These are phyloP conservation scores for Drosophila equinoxialis DNA, from an alignment of 1,140 invertebrate genomes.

Conservation along the genomic window DNA sequence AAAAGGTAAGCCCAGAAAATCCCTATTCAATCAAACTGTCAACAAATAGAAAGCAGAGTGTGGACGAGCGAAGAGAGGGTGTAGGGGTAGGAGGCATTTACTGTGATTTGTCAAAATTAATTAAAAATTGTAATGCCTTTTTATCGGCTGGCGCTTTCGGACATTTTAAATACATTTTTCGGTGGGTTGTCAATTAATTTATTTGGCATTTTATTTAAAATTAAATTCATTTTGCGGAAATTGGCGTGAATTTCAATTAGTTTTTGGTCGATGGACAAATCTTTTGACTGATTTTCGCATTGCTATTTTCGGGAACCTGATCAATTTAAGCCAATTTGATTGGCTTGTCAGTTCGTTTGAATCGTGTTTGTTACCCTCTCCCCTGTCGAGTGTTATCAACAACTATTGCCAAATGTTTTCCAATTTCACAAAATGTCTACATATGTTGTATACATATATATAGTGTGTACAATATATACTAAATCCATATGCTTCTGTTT, in stretches of 20 bases:
- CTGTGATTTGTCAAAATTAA: constrained; percentile 70
- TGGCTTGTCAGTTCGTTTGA: constrained; percentile 54
- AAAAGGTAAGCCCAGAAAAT: constrained; percentile 48
- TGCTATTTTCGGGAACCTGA: constrained; percentile 13
- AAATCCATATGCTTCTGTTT: neutral
- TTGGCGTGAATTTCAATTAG: constrained; percentile 74
- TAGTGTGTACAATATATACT: neutral
- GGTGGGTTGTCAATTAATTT: constrained; percentile 65
- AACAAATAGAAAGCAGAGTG: constrained; percentile 13
- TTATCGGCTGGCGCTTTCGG: neutral
- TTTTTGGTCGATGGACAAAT: constrained; percentile 29
- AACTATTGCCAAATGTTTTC: constrained; percentile 5
- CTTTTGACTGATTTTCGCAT: constrained; percentile 20
- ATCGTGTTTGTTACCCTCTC: constrained; percentile 2
- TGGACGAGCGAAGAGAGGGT: neutral
- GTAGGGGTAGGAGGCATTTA: constrained; percentile 44
- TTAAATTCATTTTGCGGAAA: constrained; percentile 42
- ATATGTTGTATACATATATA: neutral
- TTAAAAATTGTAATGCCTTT: constrained; percentile 78
- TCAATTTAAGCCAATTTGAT: constrained; percentile 74
- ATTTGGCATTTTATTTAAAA: constrained; percentile 72
- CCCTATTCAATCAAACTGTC: constrained; percentile 70
- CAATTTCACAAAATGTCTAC: constrained; percentile 5
- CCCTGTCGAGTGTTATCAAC: neutral
- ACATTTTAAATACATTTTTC: constrained; percentile 52